Evolutionary conservation across 2,113 vertebrate species (phyloP).

Genomic region (Tylochromis polylepis): DNA sequence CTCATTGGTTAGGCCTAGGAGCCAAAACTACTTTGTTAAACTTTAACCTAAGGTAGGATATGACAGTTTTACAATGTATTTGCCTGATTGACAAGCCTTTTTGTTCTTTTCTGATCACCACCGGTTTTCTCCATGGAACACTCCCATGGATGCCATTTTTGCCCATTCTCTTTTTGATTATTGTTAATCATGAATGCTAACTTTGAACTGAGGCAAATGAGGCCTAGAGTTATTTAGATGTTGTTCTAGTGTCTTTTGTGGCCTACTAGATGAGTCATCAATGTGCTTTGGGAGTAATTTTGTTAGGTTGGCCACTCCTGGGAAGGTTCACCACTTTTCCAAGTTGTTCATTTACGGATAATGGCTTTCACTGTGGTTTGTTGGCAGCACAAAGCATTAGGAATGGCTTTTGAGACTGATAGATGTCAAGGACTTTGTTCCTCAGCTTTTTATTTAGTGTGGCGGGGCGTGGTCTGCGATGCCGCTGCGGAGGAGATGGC

Average conservation of each 20-base stretch:
- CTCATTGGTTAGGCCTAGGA: neutral
- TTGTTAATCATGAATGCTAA: neutral
- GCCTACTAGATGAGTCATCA: neutral
- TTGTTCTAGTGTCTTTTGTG: neutral
- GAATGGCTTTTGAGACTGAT: neutral
- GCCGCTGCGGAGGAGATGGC: no score
- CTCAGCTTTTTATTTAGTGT: neutral
- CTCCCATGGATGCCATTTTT: neutral
- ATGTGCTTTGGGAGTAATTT: neutral
- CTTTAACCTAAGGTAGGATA: neutral
- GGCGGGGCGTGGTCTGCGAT: no score
- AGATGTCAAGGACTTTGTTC: neutral
- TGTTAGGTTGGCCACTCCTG: neutral
- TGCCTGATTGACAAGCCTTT: neutral
- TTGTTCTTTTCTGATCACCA: neutral
- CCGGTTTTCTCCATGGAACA: neutral
- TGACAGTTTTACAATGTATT: neutral
- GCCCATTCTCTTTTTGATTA: neutral
- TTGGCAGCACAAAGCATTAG: neutral
- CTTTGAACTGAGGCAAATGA: neutral
- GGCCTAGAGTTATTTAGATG: no score
- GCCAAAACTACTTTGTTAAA: neutral
- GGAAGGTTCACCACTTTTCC: neutral
- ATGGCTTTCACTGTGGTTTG: neutral
- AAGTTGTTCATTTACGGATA: neutral